Conservation (phyloP, 2,797 vertebrate species). For the Eurystomus glaucurus region DNA sequence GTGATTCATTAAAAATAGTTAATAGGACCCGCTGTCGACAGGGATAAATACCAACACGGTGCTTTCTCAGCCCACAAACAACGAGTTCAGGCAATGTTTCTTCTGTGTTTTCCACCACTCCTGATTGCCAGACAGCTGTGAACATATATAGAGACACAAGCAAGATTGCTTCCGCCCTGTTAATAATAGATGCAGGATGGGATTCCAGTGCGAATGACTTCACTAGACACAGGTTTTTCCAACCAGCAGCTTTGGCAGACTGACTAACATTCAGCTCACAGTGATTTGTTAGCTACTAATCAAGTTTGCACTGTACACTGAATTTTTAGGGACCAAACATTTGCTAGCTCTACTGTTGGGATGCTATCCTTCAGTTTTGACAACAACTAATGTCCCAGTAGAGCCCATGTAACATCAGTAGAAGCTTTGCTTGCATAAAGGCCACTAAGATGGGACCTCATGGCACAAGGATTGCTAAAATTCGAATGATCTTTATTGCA, state of each 20-base stretch:
- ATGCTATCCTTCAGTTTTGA: background rate
- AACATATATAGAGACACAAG: conserved; percentile 53
- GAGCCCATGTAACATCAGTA: background rate
- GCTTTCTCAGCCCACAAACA: conserved; percentile 71
- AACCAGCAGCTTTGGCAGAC: conserved; percentile 16
- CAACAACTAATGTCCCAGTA: background rate
- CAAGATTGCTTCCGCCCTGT: conserved; percentile 51
- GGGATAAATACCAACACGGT: conserved; percentile 80
- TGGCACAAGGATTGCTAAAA: background rate
- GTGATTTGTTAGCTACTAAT: conserved; percentile 39
- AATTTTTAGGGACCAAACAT: background rate
- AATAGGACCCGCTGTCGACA: conserved; percentile 83
- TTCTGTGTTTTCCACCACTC: conserved; percentile 33
- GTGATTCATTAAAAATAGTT: conserved; percentile 88
- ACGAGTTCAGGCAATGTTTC: conserved; percentile 71
- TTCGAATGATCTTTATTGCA: background rate
- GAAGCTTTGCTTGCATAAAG: background rate
- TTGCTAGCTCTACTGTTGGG: background rate
- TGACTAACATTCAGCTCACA: background rate
- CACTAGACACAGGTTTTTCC: conserved; percentile 42
- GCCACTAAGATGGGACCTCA: background rate
- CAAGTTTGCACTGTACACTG: background rate
- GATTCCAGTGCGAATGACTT: conserved; percentile 43
- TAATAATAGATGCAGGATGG: conserved; percentile 40
- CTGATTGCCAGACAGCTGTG: conserved; percentile 50